Percentiles rank a stretch among this genome's conserved stretches.
phyloP scores from a whole-genome alignment of 2,888 invertebrate species.

The Ganaspis brasiliensis region DNA sequence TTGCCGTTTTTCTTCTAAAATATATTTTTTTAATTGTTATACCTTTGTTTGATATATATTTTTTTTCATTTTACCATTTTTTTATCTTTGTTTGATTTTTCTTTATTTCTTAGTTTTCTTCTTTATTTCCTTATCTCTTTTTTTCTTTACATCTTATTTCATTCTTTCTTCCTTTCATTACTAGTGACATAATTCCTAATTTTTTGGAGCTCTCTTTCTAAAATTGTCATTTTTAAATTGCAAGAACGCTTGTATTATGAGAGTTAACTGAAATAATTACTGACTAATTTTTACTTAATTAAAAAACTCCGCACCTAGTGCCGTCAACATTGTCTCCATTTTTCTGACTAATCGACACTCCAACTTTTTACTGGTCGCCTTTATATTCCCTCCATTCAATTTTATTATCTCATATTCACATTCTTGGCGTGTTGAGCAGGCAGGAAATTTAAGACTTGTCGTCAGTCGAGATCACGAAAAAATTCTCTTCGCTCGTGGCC shows the following conservation, averaged over 20 bases:
- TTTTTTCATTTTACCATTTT: too few species aligned
- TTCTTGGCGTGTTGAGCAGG: neutral
- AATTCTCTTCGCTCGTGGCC: neutral
- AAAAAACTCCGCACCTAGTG: neutral
- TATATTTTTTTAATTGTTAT: too few species aligned
- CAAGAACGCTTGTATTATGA: neutral
- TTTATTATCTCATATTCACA: conserved; percentile 36
- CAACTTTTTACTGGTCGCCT: neutral
- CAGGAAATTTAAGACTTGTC: conserved; percentile 6
- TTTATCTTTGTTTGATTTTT: too few species aligned
- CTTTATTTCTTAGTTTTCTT: too few species aligned
- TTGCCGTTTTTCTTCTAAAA: too few species aligned
- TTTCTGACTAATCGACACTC: neutral
- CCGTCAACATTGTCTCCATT: neutral
- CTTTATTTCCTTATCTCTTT: too few species aligned
- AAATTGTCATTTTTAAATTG: neutral
- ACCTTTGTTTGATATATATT: too few species aligned
- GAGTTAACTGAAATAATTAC: neutral
- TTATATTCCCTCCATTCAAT: conserved; percentile 16
- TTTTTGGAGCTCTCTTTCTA: neutral
- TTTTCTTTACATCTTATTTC: too few species aligned
- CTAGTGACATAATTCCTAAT: too few species aligned
- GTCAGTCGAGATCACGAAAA: neutral
- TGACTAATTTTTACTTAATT: conserved; percentile 2
- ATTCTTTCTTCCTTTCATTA: too few species aligned